phyloP scores from a whole-genome alignment of 2,888 invertebrate genomes.

The Sussaba pulchella region DNA sequence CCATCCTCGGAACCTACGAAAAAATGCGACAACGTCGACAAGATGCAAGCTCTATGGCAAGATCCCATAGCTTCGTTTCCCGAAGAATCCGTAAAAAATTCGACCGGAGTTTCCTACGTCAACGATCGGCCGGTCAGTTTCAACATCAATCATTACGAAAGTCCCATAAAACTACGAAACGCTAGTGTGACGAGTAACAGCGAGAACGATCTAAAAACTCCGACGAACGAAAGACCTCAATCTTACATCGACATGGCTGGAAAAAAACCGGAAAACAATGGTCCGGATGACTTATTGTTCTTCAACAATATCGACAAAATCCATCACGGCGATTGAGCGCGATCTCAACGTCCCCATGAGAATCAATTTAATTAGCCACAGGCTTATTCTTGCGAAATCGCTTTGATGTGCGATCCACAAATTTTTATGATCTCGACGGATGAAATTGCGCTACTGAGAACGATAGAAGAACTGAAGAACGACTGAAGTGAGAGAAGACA shows the following conservation, averaged over 20 bases:
- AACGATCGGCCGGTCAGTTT: slow-evolving; percentile 75
- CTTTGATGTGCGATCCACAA: background rate
- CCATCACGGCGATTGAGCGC: slow-evolving; percentile 50
- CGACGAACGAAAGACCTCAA: slow-evolving; percentile 75
- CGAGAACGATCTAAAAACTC: slow-evolving; percentile 78
- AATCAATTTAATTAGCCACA: background rate
- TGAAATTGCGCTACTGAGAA: background rate
- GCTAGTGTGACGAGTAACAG: slow-evolving; percentile 77
- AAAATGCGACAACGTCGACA: slow-evolving; percentile 81
- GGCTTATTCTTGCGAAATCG: slow-evolving; percentile 4
- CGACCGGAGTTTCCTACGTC: slow-evolving; percentile 74
- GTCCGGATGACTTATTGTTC: slow-evolving; percentile 75
- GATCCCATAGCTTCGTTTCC: slow-evolving; percentile 75
- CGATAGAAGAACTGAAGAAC: background rate
- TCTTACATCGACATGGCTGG: slow-evolving; percentile 83
- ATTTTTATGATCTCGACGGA: background rate
- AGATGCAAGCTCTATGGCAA: slow-evolving; percentile 80
- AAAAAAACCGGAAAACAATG: slow-evolving; percentile 65
- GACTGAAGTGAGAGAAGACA: slow-evolving; percentile 16
- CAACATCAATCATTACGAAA: slow-evolving; percentile 78
- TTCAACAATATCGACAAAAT: slow-evolving; percentile 70
- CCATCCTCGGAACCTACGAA: slow-evolving; percentile 77
- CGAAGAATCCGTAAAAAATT: slow-evolving; percentile 62
- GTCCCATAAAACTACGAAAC: slow-evolving; percentile 79
- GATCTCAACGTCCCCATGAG: slow-evolving; percentile 53